These are phyloP conservation scores for Lapara coniferarum DNA, from an alignment of 2,888 invertebrate species.

Conservation along the genomic window DNA sequence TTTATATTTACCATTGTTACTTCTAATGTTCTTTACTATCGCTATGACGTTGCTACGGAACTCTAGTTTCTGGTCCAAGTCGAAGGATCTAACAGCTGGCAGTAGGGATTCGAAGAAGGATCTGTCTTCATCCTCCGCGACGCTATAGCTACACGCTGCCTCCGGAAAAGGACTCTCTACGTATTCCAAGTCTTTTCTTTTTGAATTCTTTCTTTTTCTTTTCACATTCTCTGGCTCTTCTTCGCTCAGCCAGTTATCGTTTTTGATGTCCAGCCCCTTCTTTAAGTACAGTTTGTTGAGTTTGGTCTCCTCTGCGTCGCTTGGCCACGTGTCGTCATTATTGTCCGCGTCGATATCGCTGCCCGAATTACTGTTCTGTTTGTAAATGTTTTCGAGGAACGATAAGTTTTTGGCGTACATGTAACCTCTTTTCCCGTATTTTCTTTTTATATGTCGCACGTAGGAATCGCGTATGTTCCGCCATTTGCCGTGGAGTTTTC, in stretches of 20 bases:
- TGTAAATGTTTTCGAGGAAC: slow-evolving; percentile 60
- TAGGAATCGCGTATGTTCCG: slow-evolving; percentile 73
- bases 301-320: slow-evolving; percentile 50
- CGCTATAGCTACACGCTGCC: slow-evolving; percentile 41
- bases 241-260: slow-evolving; percentile 52
- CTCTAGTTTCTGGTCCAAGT: slow-evolving; percentile 68
- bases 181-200: slow-evolving; percentile 51
- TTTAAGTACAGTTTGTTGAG: slow-evolving; percentile 44
- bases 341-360: slow-evolving; percentile 52
- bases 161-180: slow-evolving; percentile 56
- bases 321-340: slow-evolving; percentile 47
- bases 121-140: slow-evolving; percentile 62
- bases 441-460: slow-evolving; percentile 59
- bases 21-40: slow-evolving; percentile 62
- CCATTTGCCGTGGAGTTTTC: slow-evolving; percentile 70
- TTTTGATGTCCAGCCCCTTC: slow-evolving; percentile 42
- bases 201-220: slow-evolving; percentile 45
- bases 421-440: slow-evolving; percentile 55
- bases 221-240: slow-evolving; percentile 51
- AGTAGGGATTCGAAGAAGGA: slow-evolving; percentile 71
- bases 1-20: slow-evolving; percentile 42
- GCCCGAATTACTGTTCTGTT: slow-evolving; percentile 47
- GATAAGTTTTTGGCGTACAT: slow-evolving; percentile 64
- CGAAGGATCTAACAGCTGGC: slow-evolving; percentile 66
- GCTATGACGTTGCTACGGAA: slow-evolving; percentile 64